Base-by-base conservation (phyloP, 2,797 vertebrate genomes). In the Enteromius mattozi region DNA sequence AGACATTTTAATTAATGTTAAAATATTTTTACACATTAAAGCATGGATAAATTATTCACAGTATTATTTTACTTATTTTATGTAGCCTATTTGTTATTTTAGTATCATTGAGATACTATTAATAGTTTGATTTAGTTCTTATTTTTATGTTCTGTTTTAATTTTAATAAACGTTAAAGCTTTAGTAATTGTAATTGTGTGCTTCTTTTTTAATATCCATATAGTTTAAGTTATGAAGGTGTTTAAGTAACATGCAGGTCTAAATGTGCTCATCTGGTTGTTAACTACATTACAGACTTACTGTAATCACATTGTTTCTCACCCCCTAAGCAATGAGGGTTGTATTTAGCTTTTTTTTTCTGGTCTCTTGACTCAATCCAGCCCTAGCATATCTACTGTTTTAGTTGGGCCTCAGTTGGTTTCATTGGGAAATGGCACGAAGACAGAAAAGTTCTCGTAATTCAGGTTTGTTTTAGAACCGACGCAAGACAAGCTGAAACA, bases 391-490 rank as follows among this genome's bases (percentile, higher is more conserved):
- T 82, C 27, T 81, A 14, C 54, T 66, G 45, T 72, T 82, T 49
- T 33, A 35, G n/a, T 72, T 78, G 80, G 54, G 45, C 75, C 8
- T 82, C 17, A 0, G 6, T 54, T 74, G 75, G 82, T 79, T 82
- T 72, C 2, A 3, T 82, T 82, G 45, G 24, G 56, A 78, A 74
- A 77, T 51, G 33, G 24, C 65, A 42, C 5, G 0, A 42, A 56
- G 66, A 65, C 59, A 33, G 56, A 70, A 77, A 40, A 66, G 42
- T 51, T 86, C 65, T 84, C 14, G 75, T 71, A 71, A 51, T 70
- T 82, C 75, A 65, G 85, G 65, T 86, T 86, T 86, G 85, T 65
- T 79, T 78, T 56, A 72, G 59, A 82, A 82, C 45, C 10, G 5
- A 24, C 56, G n/a, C 75, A 59, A 77, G 71, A 81, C 69, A 63